Evolutionary conservation across 2,113 vertebrate species (phyloP).

Genomic region (Brevimyrus niger): DNA sequence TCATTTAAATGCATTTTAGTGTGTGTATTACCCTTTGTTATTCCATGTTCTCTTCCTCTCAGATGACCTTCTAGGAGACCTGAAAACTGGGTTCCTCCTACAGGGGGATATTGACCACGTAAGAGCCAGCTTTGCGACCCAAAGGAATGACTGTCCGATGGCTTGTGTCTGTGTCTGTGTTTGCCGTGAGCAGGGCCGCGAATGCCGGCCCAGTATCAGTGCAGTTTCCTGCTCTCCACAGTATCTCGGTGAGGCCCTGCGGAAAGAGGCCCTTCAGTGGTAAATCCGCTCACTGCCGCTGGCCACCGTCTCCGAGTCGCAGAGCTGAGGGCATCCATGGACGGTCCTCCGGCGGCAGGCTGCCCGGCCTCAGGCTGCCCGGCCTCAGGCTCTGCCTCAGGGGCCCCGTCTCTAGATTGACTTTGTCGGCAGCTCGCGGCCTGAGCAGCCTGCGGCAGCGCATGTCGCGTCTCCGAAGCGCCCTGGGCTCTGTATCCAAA

Average conservation of each 20-base stretch:
- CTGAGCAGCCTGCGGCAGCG: conserved; percentile 63
- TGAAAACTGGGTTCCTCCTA: neutral
- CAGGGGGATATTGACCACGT: conserved; percentile 12
- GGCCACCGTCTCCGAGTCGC: conserved; percentile 46
- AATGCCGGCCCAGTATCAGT: conserved; percentile 54
- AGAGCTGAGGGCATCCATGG: conserved; percentile 49
- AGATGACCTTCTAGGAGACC: conserved; percentile 27
- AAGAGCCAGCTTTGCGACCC: conserved; percentile 27
- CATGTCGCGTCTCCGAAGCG: conserved; percentile 84
- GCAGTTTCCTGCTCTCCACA: conserved; percentile 29
- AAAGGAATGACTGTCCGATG: conserved; percentile 74
- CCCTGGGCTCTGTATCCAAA: conserved; percentile 82
- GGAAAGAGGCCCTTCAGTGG: conserved; percentile 29
- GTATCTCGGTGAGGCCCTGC: conserved; percentile 53
- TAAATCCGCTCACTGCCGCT: conserved; percentile 31
- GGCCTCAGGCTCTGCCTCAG: conserved; percentile 51
- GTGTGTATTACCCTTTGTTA: neutral
- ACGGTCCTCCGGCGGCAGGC: conserved; percentile 50
- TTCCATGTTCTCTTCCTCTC: neutral
- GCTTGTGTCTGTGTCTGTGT: conserved; percentile 61
- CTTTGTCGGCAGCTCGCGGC: conserved; percentile 70
- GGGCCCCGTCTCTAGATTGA: conserved; percentile 61
- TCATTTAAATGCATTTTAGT: neutral
- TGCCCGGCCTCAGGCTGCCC: conserved; percentile 41
- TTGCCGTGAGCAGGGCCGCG: conserved; percentile 60